Evolutionary conservation across 2,113 vertebrate genomes (phyloP).

Genomic region (cat (Felis catus)): DNA sequence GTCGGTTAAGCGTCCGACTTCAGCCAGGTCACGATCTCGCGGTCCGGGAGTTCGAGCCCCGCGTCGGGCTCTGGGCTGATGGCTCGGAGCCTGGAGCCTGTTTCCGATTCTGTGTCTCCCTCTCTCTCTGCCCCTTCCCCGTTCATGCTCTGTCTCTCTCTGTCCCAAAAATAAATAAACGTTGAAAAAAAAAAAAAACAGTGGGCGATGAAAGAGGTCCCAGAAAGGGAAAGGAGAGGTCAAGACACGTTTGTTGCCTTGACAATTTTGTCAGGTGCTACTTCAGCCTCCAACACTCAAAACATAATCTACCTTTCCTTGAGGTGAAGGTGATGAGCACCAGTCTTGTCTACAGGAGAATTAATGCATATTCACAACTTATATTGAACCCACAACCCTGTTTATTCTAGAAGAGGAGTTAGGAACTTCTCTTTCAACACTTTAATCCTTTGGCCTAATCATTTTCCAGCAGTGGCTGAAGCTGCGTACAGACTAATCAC

Average conservation of each 20-base stretch:
- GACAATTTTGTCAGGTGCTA: background rate
- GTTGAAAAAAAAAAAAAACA: background rate
- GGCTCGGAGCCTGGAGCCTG: no score
- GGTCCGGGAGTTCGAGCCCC: no score
- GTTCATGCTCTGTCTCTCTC: no score
- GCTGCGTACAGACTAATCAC: background rate
- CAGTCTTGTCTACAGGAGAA: background rate
- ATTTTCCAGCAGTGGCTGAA: background rate
- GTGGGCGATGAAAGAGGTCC: background rate
- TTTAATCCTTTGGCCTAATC: background rate
- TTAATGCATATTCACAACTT: constrained; percentile 4
- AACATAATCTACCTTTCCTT: background rate
- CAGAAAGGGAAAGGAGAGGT: background rate
- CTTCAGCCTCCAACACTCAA: background rate
- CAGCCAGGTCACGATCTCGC: no score
- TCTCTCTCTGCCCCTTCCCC: no score
- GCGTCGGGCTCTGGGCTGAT: no score
- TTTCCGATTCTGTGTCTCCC: no score
- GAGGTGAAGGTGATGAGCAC: background rate
- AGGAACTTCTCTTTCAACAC: background rate
- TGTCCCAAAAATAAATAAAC: no score
- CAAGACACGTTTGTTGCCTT: background rate
- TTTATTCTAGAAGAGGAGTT: constrained; percentile 6
- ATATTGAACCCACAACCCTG: background rate
- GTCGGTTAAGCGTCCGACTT: no score